Evolutionary conservation across 1,140 invertebrate genomes (phyloP).

Genomic region (Eumeta japonica): DNA sequence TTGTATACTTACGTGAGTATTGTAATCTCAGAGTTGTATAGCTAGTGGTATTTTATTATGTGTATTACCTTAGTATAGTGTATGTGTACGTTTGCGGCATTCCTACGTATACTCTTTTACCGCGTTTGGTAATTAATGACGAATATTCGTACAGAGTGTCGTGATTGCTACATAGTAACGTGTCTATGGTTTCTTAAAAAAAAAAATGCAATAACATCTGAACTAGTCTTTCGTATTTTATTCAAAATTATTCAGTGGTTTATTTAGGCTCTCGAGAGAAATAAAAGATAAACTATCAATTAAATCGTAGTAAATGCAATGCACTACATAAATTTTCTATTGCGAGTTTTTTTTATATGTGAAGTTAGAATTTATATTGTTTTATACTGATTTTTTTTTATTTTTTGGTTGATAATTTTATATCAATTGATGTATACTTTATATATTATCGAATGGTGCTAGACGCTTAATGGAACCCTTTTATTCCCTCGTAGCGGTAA

Average conservation of each 20-base stretch:
- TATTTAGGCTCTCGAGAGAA: no score
- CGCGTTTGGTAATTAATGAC: no score
- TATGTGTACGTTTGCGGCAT: no score
- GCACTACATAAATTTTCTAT: no score
- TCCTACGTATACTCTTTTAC: no score
- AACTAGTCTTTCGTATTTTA: constrained; percentile 36
- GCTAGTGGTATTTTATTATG: constrained; percentile 31
- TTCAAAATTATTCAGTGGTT: constrained; percentile 39
- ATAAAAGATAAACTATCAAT: no score
- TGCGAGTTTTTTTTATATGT: neutral
- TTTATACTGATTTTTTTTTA: constrained; percentile 35
- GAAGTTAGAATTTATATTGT: constrained; percentile 24
- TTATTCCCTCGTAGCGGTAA: constrained; percentile 36
- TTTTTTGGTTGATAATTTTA: constrained; percentile 47
- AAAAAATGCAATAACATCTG: constrained; percentile 39
- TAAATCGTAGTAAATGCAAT: no score
- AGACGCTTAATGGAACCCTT: constrained; percentile 41
- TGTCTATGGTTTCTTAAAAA: constrained; percentile 24
- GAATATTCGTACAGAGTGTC: no score
- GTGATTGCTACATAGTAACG: constrained; percentile 31
- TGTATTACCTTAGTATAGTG: no score
- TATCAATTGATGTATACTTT: constrained; percentile 38
- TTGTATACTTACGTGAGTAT: no score
- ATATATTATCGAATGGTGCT: constrained; percentile 51
- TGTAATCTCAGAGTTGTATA: constrained; percentile 43